Conservation (phyloP, 2,888 invertebrate species). For the Sipha maydis region DNA sequence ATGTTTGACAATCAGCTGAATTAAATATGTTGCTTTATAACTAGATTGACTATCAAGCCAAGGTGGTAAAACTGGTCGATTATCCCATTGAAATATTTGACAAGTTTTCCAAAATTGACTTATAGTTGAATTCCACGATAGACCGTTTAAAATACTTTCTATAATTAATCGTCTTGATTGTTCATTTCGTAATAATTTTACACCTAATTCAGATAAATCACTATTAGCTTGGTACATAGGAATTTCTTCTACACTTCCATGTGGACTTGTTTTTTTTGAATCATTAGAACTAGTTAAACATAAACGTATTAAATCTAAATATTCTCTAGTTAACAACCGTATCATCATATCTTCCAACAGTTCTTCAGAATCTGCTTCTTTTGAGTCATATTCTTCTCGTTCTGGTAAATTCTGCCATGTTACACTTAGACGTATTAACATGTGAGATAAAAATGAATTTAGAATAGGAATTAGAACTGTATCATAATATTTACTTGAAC, state of each 20-base stretch:
- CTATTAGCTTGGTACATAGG: slow-evolving; percentile 34
- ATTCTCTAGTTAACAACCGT: slow-evolving; percentile 86
- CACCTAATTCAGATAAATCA: slow-evolving; percentile 81
- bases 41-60: slow-evolving; percentile 90
- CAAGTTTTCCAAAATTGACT: slow-evolving; percentile 53
- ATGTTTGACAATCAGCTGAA: slow-evolving; percentile 77
- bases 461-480: slow-evolving; percentile 82
- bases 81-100: slow-evolving; percentile 63
- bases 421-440: slow-evolving; percentile 74
- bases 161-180: slow-evolving; percentile 71
- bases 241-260: slow-evolving; percentile 59
- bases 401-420: slow-evolving; percentile 81
- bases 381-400: slow-evolving; percentile 79
- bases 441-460: slow-evolving; percentile 78
- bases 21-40: slow-evolving; percentile 80
- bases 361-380: slow-evolving; percentile 70
- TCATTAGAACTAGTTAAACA: slow-evolving; percentile 77
- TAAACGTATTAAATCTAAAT: slow-evolving; percentile 83
- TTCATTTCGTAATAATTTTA: slow-evolving; percentile 76
- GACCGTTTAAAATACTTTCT: slow-evolving; percentile 58
- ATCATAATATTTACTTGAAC: slow-evolving; percentile 83
- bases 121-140: slow-evolving; percentile 57
- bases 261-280: slow-evolving; percentile 61
- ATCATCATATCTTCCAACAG: slow-evolving; percentile 88
- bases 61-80: slow-evolving; percentile 72